A percentile compares a stretch with the other conserved stretches of the same genome.
Conservation (phyloP, 2,113 vertebrate genomes). For the Melierax canorus region DNA sequence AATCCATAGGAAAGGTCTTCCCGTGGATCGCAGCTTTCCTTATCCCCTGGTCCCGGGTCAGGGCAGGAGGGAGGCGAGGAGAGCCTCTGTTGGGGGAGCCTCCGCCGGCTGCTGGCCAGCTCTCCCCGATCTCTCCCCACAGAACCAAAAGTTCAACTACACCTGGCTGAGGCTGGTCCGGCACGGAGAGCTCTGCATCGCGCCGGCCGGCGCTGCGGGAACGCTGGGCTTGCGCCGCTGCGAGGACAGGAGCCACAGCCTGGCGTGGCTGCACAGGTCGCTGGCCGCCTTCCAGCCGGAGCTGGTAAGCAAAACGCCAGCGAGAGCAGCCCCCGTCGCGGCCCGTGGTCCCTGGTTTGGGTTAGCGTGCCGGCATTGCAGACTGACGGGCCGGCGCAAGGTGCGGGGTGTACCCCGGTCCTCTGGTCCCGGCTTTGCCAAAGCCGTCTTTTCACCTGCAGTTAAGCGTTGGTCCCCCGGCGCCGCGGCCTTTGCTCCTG, state of each 20-base stretch:
- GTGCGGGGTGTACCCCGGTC: accelerated
- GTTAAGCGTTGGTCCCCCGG: accelerated
- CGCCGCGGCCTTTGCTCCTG: accelerated
- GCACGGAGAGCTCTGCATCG: constrained; percentile 79
- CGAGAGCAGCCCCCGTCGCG: accelerated
- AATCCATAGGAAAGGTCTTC: background rate
- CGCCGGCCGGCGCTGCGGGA: background rate
- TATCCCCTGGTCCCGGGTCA: accelerated
- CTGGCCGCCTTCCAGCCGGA: constrained; percentile 54
- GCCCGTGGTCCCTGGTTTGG: accelerated
- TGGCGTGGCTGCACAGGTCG: constrained; percentile 83
- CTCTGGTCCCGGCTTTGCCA: background rate
- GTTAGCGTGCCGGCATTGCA: accelerated
- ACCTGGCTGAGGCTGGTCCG: constrained; percentile 88
- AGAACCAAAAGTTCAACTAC: constrained; percentile 91
- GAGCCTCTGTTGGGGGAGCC: background rate
- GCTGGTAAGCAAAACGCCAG: constrained; percentile 70
- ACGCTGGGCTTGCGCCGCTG: constrained; percentile 70
- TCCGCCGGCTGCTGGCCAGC: background rate
- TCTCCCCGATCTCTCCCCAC: background rate
- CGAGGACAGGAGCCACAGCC: constrained; percentile 61
- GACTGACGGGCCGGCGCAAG: accelerated
- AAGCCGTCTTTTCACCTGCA: accelerated
- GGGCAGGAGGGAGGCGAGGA: background rate
- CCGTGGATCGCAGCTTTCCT: background rate